Evolutionary conservation across 2,113 vertebrate genomes (phyloP).

Genomic region (Enhydra lutris): DNA sequence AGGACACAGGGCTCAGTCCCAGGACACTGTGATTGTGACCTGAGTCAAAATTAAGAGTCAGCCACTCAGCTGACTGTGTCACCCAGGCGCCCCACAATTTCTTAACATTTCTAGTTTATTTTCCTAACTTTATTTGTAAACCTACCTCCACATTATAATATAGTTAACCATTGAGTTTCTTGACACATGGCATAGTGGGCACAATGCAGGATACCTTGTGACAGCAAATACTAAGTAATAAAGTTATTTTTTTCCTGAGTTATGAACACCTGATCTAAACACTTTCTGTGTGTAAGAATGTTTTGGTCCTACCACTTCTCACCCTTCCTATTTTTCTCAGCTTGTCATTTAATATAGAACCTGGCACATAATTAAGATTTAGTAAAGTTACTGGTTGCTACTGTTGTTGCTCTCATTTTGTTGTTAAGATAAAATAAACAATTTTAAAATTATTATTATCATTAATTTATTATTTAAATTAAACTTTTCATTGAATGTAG

Average conservation of each 20-base stretch:
- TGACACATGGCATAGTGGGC: neutral
- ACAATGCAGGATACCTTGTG: neutral
- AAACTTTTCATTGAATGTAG: neutral
- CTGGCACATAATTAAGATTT: neutral
- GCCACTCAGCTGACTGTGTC: neutral
- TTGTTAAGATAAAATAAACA: neutral
- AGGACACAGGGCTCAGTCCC: neutral
- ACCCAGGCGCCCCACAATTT: neutral
- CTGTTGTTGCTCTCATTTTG: neutral
- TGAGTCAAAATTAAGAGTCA: neutral
- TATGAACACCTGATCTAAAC: neutral
- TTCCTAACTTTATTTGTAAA: neutral
- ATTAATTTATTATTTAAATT: neutral
- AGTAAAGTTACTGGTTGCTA: neutral
- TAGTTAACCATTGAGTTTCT: neutral
- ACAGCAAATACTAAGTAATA: neutral
- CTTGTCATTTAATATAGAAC: neutral
- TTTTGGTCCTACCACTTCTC: neutral
- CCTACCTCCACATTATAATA: neutral
- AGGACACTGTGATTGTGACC: neutral
- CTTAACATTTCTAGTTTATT: neutral
- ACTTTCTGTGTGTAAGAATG: neutral
- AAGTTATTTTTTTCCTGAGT: neutral
- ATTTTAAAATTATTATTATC: neutral
- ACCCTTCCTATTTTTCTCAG: neutral